These are phyloP conservation scores for Agrotis puta DNA, from an alignment of 2,888 invertebrate genomes.

Conservation along the genomic window DNA sequence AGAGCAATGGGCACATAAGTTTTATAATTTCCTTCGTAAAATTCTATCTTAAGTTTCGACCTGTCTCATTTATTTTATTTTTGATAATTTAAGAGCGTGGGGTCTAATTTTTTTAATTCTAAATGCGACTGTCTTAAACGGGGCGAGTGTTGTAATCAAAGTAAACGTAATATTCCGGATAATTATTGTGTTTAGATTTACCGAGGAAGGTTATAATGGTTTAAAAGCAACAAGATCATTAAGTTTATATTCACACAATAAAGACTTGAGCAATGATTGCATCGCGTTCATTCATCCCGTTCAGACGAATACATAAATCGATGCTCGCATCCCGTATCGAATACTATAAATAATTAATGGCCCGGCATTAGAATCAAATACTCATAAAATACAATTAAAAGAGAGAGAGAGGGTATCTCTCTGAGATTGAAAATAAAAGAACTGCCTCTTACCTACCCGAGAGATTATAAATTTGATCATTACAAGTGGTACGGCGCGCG, in stretches of 20 bases:
- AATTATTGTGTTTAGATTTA: slow-evolving; percentile 50
- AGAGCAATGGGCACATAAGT: slow-evolving; percentile 66
- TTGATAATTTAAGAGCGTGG: slow-evolving; percentile 41
- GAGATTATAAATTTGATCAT: slow-evolving; percentile 90
- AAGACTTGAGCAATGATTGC: slow-evolving; percentile 77
- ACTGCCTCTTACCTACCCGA: slow-evolving; percentile 86
- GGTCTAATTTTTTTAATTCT: slow-evolving; percentile 27
- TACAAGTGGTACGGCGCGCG: slow-evolving; percentile 87
- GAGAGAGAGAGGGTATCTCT: slow-evolving; percentile 87
- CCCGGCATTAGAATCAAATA: slow-evolving; percentile 90
- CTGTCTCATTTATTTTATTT: slow-evolving; percentile 46
- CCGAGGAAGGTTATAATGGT: slow-evolving; percentile 61
- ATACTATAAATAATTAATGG: slow-evolving; percentile 91
- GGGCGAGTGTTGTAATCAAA: slow-evolving; percentile 45
- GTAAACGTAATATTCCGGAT: slow-evolving; percentile 48
- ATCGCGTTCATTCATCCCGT: slow-evolving; percentile 79
- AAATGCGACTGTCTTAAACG: slow-evolving; percentile 37
- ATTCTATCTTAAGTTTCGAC: slow-evolving; percentile 57
- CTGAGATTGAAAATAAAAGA: slow-evolving; percentile 88
- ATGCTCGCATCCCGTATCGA: slow-evolving; percentile 88
- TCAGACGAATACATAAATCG: slow-evolving; percentile 86
- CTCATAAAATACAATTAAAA: slow-evolving; percentile 91
- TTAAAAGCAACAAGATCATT: slow-evolving; percentile 69
- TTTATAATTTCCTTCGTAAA: slow-evolving; percentile 63
- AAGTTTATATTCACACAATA: slow-evolving; percentile 76